Evolutionary conservation across 1,140 invertebrate species (phyloP).

Genomic region (Geopemphigus sp.): DNA sequence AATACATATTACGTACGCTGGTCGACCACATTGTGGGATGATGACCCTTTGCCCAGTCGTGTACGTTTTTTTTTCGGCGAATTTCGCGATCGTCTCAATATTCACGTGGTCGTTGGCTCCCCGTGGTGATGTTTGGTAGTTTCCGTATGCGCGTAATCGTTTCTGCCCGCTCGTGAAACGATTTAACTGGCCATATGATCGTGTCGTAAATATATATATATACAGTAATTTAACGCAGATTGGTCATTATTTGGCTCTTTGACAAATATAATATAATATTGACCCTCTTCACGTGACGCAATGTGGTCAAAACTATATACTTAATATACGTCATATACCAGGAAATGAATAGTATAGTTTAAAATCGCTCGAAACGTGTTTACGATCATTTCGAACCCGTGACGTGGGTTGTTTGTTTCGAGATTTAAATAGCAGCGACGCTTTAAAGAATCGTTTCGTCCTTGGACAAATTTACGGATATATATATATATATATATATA

Average conservation of each 20-base stretch:
- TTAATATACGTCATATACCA: not conserved
- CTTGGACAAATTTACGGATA: no score
- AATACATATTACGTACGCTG: no score
- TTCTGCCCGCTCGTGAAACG: not conserved
- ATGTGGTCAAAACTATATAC: not conserved
- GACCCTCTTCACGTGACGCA: not conserved
- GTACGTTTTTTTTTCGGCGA: not conserved
- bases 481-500: not conserved
- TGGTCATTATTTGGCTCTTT: not conserved
- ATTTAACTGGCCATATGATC: not conserved
- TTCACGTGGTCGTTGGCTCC: not conserved
- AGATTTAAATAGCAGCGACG: no score
- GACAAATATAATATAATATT: not conserved
- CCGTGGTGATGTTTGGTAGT: not conserved
- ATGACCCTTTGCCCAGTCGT: not conserved
- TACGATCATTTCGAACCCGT: not conserved
- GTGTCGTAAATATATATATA: not conserved
- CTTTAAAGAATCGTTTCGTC: not conserved
- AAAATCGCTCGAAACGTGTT: not conserved
- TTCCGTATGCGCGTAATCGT: not conserved
- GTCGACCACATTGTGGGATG: slow-evolving; percentile 20
- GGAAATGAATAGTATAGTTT: not conserved
- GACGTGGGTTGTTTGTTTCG: not conserved
- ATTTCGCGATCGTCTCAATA: not conserved
- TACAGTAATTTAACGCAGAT: not conserved